These are phyloP conservation scores for Julus scanicus DNA, from an alignment of 2,888 invertebrate genomes.

Conservation along the genomic window DNA sequence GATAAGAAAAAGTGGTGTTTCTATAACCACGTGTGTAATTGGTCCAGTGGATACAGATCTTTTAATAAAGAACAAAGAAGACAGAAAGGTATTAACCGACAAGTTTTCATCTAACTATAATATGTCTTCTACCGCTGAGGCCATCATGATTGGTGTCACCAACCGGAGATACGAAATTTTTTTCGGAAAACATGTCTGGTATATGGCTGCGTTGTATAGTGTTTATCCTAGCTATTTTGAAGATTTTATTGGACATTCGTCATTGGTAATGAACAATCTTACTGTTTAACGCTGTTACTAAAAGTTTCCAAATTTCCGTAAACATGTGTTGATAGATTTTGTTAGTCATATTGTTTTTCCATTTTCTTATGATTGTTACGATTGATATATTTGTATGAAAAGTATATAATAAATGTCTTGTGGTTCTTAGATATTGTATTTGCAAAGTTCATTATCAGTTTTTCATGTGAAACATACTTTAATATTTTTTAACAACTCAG, in stretches of 20 bases:
- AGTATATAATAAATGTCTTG: no score
- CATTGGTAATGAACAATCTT: background rate
- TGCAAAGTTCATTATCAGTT: no score
- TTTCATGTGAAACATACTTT: no score
- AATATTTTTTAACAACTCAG: no score
- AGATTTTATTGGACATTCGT: background rate
- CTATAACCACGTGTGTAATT: background rate
- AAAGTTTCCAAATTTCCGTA: no score
- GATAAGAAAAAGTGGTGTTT: background rate
- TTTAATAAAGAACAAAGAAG: constrained; percentile 60
- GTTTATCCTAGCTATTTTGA: background rate
- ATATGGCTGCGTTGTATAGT: background rate
- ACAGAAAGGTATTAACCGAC: background rate
- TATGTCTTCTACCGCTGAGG: background rate
- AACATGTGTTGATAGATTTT: no score
- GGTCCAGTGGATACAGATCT: constrained; percentile 20
- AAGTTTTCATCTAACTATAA: background rate
- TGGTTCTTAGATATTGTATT: no score
- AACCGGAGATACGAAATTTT: background rate
- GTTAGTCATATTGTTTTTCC: no score
- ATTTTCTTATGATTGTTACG: no score
- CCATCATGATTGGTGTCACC: constrained; percentile 6
- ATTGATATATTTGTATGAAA: no score
- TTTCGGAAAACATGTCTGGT: background rate
- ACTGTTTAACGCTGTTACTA: background rate